Evolutionary conservation across 2,113 vertebrate genomes (phyloP).

Genomic region (Ascaphus truei): DNA sequence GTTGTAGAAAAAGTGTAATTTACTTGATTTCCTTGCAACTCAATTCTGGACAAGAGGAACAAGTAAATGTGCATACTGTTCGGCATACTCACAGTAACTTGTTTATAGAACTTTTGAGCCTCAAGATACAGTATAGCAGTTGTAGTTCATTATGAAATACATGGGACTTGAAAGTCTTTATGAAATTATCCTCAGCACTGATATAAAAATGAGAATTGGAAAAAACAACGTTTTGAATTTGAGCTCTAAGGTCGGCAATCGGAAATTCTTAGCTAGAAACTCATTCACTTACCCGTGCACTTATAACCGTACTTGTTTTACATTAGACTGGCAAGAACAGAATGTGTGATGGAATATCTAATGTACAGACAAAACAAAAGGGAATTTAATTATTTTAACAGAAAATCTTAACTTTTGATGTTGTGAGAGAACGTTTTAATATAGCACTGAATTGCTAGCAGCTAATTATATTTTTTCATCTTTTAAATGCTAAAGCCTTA

Average conservation of each 20-base stretch:
- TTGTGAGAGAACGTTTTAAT: neutral
- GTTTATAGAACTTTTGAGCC: conserved; percentile 26
- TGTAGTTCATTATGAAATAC: conserved; percentile 26
- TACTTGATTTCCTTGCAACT: too few species aligned
- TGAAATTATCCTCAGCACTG: conserved; percentile 5
- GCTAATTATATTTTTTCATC: neutral
- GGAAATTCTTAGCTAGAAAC: conserved; percentile 19
- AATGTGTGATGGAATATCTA: neutral
- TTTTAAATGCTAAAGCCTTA: neutral
- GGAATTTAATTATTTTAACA: neutral
- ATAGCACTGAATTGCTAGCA: neutral
- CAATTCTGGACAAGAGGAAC: too few species aligned
- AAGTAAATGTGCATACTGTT: neutral
- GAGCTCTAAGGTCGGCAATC: neutral
- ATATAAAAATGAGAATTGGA: conserved; percentile 22
- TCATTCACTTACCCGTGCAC: conserved; percentile 17
- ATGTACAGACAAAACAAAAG: neutral
- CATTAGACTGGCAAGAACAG: neutral
- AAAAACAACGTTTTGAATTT: conserved; percentile 5
- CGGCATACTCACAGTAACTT: conserved; percentile 9
- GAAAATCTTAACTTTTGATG: neutral
- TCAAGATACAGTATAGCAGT: conserved; percentile 3
- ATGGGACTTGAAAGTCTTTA: conserved; percentile 13
- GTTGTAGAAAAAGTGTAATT: too few species aligned
- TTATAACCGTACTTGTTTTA: neutral